These are phyloP conservation scores for Perca flavescens DNA, from an alignment of 2,113 vertebrate genomes.

Conservation along the genomic window DNA sequence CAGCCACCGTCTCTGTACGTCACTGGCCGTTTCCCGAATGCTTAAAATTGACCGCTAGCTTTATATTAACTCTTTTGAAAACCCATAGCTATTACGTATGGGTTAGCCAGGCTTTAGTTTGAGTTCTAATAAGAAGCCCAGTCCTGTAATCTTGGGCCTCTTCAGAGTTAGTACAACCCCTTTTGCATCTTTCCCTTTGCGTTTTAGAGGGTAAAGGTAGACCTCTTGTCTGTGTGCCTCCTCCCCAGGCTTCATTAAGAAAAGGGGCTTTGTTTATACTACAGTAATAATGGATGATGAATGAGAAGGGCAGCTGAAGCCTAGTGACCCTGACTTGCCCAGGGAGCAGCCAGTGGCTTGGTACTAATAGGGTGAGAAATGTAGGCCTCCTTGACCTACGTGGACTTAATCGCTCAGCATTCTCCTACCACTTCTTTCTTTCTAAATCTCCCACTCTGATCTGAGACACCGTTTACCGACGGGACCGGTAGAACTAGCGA, in stretches of 20 bases:
- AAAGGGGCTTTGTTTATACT: constrained; percentile 45
- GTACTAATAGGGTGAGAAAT: constrained; percentile 90
- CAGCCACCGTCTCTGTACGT: not conserved
- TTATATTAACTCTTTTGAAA: not conserved
- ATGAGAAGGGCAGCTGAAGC: constrained; percentile 44
- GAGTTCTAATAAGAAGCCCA: not conserved
- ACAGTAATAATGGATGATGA: constrained; percentile 41
- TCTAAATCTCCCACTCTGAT: not conserved
- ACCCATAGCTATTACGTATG: not conserved
- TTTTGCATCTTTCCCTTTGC: not conserved
- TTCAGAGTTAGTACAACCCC: not conserved
- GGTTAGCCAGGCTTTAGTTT: not conserved
- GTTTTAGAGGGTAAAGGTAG: constrained; percentile 6
- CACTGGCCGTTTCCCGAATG: not conserved
- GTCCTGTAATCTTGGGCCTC: not conserved
- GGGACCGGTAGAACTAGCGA: not conserved
- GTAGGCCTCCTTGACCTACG: constrained; percentile 33
- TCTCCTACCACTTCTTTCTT: constrained; percentile 22
- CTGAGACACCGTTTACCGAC: not conserved
- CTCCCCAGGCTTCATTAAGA: constrained; percentile 16
- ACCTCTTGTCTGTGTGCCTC: not conserved
- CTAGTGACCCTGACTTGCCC: constrained; percentile 45
- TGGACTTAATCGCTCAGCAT: constrained; percentile 13
- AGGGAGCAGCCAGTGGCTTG: constrained; percentile 85
- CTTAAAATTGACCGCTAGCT: not conserved